Conservation (phyloP, 2,113 vertebrate genomes). For the Axis porcinus region DNA sequence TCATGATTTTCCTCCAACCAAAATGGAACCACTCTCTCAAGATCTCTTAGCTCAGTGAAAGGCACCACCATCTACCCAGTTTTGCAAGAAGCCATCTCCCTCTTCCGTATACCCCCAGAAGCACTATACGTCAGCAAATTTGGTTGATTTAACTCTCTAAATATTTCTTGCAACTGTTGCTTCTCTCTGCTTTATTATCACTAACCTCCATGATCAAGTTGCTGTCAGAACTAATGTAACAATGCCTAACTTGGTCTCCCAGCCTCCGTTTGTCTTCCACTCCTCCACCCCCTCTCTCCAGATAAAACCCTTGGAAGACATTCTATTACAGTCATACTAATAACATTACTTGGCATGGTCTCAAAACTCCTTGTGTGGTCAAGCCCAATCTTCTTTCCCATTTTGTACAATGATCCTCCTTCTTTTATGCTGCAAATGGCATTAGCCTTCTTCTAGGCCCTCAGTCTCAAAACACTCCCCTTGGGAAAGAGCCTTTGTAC, state of each 20-base stretch:
- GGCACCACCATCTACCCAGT: neutral
- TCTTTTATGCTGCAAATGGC: neutral
- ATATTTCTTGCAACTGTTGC: neutral
- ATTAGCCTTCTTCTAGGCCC: neutral
- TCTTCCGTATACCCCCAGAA: neutral
- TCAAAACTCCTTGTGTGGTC: neutral
- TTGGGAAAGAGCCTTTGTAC: neutral
- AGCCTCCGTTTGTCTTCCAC: neutral
- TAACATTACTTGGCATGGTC: neutral
- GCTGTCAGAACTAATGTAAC: neutral
- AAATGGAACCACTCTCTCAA: neutral
- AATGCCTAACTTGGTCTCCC: neutral
- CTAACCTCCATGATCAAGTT: neutral
- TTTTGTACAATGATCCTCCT: neutral
- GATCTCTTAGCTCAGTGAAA: neutral
- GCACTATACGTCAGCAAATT: neutral
- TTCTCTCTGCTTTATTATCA: neutral
- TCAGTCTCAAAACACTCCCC: neutral
- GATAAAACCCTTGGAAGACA: neutral
- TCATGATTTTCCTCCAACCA: neutral
- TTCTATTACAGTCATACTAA: neutral
- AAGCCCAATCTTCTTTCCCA: neutral
- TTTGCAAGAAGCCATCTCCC: neutral
- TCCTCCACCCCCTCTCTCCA: neutral
- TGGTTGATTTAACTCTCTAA: conserved; percentile 10